Percentiles rank a stretch among this genome's conserved stretches.
phyloP scores from a whole-genome alignment of 2,113 vertebrate genomes.

The Papio anubis region DNA sequence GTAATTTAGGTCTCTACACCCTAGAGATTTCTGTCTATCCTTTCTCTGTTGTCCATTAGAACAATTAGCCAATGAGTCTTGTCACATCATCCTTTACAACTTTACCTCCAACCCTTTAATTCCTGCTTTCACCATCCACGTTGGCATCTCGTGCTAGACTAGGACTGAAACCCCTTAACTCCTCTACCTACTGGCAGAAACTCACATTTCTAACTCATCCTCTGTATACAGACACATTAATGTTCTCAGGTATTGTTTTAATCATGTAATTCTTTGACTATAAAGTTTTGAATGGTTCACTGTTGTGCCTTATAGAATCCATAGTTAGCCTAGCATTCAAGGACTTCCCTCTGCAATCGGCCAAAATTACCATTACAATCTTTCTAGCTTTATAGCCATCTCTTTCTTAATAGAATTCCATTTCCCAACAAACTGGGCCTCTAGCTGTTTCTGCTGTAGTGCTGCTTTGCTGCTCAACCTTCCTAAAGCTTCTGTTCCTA shows the following conservation, averaged over 20 bases:
- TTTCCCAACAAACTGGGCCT: neutral
- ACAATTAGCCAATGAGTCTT: neutral
- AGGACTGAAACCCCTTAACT: neutral
- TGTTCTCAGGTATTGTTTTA: neutral
- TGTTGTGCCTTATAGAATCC: neutral
- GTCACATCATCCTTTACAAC: neutral
- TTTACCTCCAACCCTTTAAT: neutral
- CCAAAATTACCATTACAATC: too few species aligned
- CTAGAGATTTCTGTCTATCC: neutral
- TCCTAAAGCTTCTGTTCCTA: neutral
- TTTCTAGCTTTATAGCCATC: neutral
- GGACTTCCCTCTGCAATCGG: neutral
- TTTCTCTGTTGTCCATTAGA: neutral
- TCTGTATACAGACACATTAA: neutral
- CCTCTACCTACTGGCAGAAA: neutral
- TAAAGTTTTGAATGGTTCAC: neutral
- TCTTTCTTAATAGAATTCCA: neutral
- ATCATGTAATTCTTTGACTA: neutral
- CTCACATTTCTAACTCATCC: neutral
- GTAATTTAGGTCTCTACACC: neutral
- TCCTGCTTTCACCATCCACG: neutral
- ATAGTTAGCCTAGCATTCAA: neutral
- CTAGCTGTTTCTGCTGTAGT: neutral
- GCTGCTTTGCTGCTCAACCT: neutral
- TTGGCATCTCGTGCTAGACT: neutral